phyloP scores from a whole-genome alignment of 2,888 invertebrate species.

The Mimas tiliae region DNA sequence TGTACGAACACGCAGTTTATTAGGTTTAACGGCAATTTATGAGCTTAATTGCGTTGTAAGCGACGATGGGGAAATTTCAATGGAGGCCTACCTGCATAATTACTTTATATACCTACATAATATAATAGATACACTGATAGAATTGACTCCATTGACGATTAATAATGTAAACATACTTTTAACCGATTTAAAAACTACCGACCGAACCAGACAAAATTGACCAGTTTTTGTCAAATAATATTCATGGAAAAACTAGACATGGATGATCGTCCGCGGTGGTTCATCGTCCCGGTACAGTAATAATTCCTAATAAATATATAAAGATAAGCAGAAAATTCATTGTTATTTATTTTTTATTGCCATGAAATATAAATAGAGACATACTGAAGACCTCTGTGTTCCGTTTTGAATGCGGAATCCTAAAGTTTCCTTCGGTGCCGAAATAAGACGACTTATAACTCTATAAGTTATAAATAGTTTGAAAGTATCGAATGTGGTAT shows the following conservation, averaged over 20 bases:
- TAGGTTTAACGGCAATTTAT: slow-evolving; percentile 58
- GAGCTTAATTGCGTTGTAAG: slow-evolving; percentile 46
- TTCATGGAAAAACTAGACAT: neutral
- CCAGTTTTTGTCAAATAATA: neutral
- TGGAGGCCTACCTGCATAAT: slow-evolving; percentile 11
- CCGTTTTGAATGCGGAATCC: neutral
- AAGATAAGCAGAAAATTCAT: too few relatives aligned
- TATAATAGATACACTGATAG: neutral
- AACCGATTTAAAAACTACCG: too few relatives aligned
- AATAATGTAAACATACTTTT: neutral
- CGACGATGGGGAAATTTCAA: slow-evolving; percentile 14
- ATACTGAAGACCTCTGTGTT: neutral
- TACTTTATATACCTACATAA: slow-evolving; percentile 1
- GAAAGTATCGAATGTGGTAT: neutral
- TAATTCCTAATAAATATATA: too few relatives aligned
- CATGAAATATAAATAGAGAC: neutral
- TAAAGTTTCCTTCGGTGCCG: neutral
- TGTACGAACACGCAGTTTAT: slow-evolving; percentile 42
- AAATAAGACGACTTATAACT: neutral
- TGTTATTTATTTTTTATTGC: too few relatives aligned
- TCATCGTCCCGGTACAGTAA: too few relatives aligned
- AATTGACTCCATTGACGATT: neutral
- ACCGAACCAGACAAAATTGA: neutral
- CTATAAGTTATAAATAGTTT: neutral
- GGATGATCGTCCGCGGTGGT: too few relatives aligned